Conservation (phyloP, 64 coral and sea anemone species). For the Montipora cactus region DNA sequence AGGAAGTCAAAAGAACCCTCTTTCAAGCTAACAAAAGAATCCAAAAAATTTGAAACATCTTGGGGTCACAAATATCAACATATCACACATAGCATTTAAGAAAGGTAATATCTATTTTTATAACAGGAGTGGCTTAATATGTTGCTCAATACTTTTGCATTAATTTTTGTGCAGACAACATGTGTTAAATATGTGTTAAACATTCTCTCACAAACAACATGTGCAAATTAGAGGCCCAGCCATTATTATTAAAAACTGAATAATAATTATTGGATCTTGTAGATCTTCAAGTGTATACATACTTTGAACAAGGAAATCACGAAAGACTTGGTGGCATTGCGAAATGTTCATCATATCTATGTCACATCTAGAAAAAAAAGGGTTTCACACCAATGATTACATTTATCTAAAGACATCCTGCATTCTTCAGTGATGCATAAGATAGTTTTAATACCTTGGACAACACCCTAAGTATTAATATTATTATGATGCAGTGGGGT, state of each 20-base stretch:
- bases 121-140: neutral
- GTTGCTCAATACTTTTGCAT: neutral
- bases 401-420: neutral
- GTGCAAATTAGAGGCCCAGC: too few species aligned
- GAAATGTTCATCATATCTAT: neutral
- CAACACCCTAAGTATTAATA: too few species aligned
- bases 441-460: neutral
- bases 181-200: neutral
- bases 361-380: neutral
- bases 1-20: neutral
- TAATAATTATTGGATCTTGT: too few species aligned
- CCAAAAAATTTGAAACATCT: constrained; percentile 11
- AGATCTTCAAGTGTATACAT: too few species aligned
- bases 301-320: too few species aligned
- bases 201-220: too few species aligned
- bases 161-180: neutral
- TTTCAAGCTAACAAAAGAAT: neutral
- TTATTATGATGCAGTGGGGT: too few species aligned
- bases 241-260: too few species aligned
- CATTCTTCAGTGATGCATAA: neutral
- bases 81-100: neutral
- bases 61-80: neutral
- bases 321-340: too few species aligned
- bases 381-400: neutral
- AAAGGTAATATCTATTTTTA: constrained; percentile 27